phyloP scores from a whole-genome alignment of 1,140 invertebrate genomes.

The Drosophila orena region DNA sequence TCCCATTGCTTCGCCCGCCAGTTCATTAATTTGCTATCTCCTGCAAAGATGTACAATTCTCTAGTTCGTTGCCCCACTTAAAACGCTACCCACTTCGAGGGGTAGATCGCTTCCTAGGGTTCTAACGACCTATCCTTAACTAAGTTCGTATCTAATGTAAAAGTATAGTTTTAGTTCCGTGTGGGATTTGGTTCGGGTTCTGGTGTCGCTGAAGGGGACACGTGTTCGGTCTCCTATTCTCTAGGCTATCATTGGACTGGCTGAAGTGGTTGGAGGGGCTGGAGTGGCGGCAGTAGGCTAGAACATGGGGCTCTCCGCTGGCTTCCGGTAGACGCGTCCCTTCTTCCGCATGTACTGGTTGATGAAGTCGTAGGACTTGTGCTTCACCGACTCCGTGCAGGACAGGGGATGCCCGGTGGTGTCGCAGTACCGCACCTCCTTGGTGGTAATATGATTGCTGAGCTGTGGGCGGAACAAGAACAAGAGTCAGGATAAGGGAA shows the following conservation, averaged over 20 bases:
- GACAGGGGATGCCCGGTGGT: conserved; percentile 91
- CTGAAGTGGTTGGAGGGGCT: too few species aligned
- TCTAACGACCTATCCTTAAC: not conserved
- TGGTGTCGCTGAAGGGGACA: not conserved
- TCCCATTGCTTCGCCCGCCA: not conserved
- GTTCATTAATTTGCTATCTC: not conserved
- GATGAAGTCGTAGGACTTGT: conserved; percentile 97
- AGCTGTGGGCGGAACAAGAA: conserved; percentile 88
- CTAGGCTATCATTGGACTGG: not conserved
- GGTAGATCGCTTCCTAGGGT: conserved; percentile 7
- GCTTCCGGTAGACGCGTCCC: conserved; percentile 85
- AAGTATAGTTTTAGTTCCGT: conserved; percentile 3
- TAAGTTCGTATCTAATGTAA: not conserved
- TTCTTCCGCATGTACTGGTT: conserved; percentile 98
- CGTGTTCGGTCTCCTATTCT: not conserved
- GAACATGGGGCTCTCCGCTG: conserved; percentile 27
- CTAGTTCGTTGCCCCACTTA: not conserved
- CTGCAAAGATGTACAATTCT: not conserved
- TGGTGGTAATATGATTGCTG: conserved; percentile 98
- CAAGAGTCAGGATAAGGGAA: not conserved
- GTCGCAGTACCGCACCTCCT: conserved; percentile 97
- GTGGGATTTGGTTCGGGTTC: conserved; percentile 7
- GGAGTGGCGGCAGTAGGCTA: not conserved
- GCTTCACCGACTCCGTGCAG: conserved; percentile 96
- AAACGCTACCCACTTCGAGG: conserved; percentile 17